Evolutionary conservation across 2,797 vertebrate genomes (phyloP).

Genomic region (Notamacropus eugenii): DNA sequence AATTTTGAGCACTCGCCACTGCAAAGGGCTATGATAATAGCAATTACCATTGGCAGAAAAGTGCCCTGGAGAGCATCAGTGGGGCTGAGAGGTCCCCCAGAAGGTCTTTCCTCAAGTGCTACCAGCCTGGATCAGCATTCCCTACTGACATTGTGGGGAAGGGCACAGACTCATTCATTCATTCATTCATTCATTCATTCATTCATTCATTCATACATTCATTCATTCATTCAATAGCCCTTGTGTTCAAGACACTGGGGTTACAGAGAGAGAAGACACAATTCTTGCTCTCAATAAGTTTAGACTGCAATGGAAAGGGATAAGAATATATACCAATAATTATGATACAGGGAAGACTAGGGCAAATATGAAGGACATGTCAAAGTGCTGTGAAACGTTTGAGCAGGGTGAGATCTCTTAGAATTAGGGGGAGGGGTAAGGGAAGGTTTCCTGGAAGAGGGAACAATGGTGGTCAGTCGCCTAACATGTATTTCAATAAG

Average conservation of each 20-base stretch:
- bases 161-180: background rate
- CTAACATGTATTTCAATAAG: background rate
- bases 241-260: too few species aligned
- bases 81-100: background rate
- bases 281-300: background rate
- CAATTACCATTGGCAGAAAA: background rate
- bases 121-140: background rate
- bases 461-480: background rate
- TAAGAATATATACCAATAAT: background rate
- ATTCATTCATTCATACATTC: too few species aligned
- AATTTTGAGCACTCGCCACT: background rate
- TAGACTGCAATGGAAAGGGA: background rate
- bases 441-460: background rate
- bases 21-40: background rate
- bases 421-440: background rate
- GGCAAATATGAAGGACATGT: background rate
- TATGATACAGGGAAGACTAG: background rate
- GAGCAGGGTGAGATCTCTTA: background rate
- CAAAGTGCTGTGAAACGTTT: background rate
- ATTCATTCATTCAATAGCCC: background rate
- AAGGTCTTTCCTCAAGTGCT: background rate
- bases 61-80: background rate
- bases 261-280: background rate
- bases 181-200: background rate
- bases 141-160: background rate